phyloP scores from a whole-genome alignment of 2,113 vertebrate genomes.

The Onychostruthus taczanowskii region DNA sequence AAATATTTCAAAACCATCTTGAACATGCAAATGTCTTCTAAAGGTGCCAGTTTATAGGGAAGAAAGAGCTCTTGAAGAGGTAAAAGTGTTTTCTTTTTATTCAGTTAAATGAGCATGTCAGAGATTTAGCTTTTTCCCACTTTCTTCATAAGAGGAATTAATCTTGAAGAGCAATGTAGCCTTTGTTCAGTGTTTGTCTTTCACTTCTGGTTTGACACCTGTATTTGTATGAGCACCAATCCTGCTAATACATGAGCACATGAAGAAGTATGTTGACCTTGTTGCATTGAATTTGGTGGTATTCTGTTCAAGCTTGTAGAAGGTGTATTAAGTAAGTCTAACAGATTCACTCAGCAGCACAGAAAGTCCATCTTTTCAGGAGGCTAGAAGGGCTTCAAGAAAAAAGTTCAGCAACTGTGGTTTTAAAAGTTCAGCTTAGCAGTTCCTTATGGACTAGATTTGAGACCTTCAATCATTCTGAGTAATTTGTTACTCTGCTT shows the following conservation, averaged over 20 bases:
- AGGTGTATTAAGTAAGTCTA: not conserved
- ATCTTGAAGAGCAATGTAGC: not conserved
- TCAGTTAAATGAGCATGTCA: not conserved
- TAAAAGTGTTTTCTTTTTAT: not conserved
- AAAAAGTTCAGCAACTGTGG: not conserved
- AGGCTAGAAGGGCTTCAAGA: not conserved
- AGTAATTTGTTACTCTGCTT: not conserved
- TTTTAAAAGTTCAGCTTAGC: not conserved
- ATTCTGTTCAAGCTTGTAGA: not conserved
- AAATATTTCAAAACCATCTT: not conserved
- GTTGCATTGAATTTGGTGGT: not conserved
- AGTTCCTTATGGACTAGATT: not conserved
- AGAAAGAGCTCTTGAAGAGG: not conserved
- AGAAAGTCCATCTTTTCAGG: not conserved
- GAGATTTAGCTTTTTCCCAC: not conserved
- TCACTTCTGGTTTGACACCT: not conserved
- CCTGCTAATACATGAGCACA: not conserved
- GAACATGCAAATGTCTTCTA: not conserved
- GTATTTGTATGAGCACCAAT: not conserved
- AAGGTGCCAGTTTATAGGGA: not conserved
- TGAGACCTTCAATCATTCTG: not conserved
- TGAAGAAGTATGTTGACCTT: not conserved
- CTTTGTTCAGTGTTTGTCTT: not conserved
- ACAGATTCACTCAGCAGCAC: not conserved
- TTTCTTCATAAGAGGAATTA: not conserved